Evolutionary conservation across 2,113 vertebrate genomes (phyloP).

Genomic region (Lagopus muta): DNA sequence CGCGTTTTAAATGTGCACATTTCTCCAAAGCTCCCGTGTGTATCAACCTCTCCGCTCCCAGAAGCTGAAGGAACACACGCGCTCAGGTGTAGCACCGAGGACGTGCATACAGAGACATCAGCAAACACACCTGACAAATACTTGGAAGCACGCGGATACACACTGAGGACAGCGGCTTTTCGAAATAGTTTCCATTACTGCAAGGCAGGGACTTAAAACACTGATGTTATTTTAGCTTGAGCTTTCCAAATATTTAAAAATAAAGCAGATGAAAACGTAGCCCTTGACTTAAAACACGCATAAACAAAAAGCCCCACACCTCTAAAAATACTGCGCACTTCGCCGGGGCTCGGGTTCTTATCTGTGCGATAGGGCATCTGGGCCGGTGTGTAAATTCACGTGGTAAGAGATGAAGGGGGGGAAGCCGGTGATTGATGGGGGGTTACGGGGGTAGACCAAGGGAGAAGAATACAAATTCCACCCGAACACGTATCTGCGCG

Average conservation of each 20-base stretch:
- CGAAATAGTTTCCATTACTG: constrained; percentile 68
- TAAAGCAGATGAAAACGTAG: constrained; percentile 43
- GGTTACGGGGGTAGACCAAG: neutral
- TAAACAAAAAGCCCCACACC: constrained; percentile 6
- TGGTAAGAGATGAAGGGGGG: neutral
- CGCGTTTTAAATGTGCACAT: neutral
- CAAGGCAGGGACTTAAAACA: constrained; percentile 42
- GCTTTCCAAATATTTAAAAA: constrained; percentile 72
- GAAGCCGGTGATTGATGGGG: neutral
- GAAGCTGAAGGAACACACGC: neutral
- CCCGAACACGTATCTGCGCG: neutral
- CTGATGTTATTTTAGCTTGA: constrained; percentile 55
- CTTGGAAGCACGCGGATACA: constrained; percentile 19
- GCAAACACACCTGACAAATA: constrained; percentile 43
- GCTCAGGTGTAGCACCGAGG: neutral
- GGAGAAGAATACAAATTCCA: neutral
- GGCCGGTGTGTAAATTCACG: neutral
- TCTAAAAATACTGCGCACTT: constrained; percentile 24
- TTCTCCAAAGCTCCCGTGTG: neutral
- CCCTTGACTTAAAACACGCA: neutral
- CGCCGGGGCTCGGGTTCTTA: neutral
- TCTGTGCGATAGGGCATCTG: neutral
- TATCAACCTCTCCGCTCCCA: neutral
- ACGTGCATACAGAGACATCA: neutral
- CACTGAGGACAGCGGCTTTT: constrained; percentile 11